A percentile compares a stretch with the other conserved stretches of the same genome.
Evolutionary conservation across 2,113 vertebrate species (phyloP).

Genomic region (Dolichotis patagonum): DNA sequence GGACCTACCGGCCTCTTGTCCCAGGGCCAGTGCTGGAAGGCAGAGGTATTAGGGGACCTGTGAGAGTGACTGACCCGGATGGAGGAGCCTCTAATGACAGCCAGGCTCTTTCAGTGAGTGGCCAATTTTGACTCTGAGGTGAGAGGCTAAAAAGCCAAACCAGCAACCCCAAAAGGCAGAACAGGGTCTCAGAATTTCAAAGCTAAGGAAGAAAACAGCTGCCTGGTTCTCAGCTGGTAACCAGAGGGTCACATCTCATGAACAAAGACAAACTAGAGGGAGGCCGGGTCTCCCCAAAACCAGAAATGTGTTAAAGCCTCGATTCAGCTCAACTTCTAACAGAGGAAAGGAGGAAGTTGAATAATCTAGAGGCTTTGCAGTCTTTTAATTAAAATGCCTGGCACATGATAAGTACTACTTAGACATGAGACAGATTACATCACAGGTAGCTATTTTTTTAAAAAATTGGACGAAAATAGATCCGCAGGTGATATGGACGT

Average conservation of each 20-base stretch:
- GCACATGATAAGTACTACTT: neutral
- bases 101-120: neutral
- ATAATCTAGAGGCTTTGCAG: neutral
- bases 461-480: neutral
- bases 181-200: neutral
- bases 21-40: neutral
- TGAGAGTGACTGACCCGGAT: neutral
- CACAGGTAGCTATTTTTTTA: neutral
- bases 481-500: neutral
- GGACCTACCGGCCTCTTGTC: too few species aligned
- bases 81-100: neutral
- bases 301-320: neutral
- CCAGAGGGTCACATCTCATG: neutral
- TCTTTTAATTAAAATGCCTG: neutral
- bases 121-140: neutral
- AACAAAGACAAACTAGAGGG: too few species aligned
- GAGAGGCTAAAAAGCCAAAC: neutral
- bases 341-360: neutral
- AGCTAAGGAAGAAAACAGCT: neutral
- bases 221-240: neutral
- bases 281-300: neutral
- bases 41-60: neutral
- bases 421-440: neutral
- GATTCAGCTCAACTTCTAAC: neutral
- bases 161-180: neutral